Evolutionary conservation across 2,888 invertebrate genomes (phyloP), one percentile per base, ranked within the genome.

Genomic region (Liopterus haemorrhoidalis): DNA sequence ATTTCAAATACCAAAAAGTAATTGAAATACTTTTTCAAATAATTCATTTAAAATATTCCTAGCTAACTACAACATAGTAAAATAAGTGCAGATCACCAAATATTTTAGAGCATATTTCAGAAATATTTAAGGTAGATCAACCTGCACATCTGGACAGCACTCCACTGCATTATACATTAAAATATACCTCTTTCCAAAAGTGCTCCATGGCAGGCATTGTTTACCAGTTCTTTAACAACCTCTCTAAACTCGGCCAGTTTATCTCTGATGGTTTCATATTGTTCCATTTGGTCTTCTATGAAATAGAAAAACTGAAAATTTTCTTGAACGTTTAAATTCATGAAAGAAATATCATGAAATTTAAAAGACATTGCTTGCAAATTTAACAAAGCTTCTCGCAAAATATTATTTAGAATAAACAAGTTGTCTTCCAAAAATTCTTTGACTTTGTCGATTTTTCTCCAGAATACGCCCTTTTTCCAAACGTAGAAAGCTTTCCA

Each of bases 401-500:
- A 63, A 4, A 81, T 74, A 12, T 81, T 78, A 55, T 88, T 84
- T 5, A 82, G 75, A 49, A 83, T 75, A 57, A 90, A 89, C 1
- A 89, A 70, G 60, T 82, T 79, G 27, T 81, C 76, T 12, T 76
- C 72, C 14, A 92, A 64, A 51, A 69, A 70, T 43, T 69, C 70
- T 49, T 78, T 72, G 1, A 82, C 76, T 14, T 70, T 67, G 21
- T 69, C 70, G 41, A 78, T 78, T 64, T 89, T 91, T 46, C 76
- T 75, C 59, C 75, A 81, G 25, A 78, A 68, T 19, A 92, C 35
- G 11, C 79, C 79, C 63, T 83, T 84, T 45, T 77, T 73, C 90
- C 90, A 90, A 0, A 83, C 78, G 57, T 79, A 82, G 63, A 89
- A 88, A 0, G 84, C 81, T 67, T 91, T 86, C 85, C 85, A 85